phyloP scores from a whole-genome alignment of 2,113 vertebrate genomes.

The Chrysemys picta region DNA sequence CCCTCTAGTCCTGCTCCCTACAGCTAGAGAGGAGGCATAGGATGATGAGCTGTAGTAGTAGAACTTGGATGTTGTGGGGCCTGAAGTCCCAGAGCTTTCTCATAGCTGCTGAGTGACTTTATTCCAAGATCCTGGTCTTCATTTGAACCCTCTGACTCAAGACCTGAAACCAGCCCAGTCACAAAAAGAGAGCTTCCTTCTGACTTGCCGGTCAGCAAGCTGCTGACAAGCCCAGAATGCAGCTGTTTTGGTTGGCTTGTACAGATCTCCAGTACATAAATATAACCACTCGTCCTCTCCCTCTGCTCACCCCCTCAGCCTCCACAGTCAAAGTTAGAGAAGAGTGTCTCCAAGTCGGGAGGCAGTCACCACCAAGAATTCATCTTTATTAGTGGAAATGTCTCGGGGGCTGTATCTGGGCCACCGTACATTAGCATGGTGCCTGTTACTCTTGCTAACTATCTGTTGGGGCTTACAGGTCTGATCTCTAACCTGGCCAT shows the following conservation, averaged over 20 bases:
- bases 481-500: not conserved
- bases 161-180: not conserved
- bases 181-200: not conserved
- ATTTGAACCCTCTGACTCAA: not conserved
- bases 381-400: not conserved
- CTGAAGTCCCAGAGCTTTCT: not conserved
- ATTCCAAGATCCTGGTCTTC: not conserved
- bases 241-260: not conserved
- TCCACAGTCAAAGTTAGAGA: not conserved
- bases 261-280: not conserved
- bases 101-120: accelerated
- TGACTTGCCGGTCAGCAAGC: not conserved
- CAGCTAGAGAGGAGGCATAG: not conserved
- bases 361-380: not conserved
- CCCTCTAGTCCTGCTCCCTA: accelerated
- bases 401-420: not conserved
- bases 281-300: accelerated
- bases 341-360: not conserved
- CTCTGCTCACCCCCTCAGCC: not conserved
- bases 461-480: not conserved
- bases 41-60: not conserved
- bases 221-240: not conserved
- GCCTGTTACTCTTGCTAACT: not conserved
- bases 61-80: accelerated
- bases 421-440: not conserved